Conservation (phyloP, 23 tunicate genomes). For the Trididemnum miniatum region DNA sequence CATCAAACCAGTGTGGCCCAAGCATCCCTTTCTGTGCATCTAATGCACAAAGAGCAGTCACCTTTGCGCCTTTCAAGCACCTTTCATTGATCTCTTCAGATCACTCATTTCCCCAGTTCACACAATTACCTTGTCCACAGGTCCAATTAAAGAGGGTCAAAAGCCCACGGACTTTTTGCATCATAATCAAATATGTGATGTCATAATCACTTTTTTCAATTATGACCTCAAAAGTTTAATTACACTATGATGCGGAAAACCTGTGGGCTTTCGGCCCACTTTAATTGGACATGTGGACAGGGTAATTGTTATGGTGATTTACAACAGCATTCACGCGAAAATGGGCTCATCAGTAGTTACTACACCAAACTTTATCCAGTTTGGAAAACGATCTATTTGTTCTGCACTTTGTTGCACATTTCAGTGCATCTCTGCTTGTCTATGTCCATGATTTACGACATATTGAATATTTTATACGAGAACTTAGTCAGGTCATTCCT, state of each 20-base stretch:
- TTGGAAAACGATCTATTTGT: background rate
- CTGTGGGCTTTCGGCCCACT: too few species aligned
- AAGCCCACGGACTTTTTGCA: too few species aligned
- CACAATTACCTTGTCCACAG: too few species aligned
- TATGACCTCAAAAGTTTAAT: too few species aligned
- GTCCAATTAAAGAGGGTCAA: too few species aligned
- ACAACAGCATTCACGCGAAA: background rate
- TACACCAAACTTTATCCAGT: background rate
- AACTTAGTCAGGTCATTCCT: background rate
- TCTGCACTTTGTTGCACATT: background rate
- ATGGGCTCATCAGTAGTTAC: background rate
- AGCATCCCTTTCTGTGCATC: slow-evolving; percentile 6
- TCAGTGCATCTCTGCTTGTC: background rate
- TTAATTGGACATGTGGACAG: too few species aligned
- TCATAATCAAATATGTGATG: too few species aligned
- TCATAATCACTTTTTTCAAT: too few species aligned
- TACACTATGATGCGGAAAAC: too few species aligned
- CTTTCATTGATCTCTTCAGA: too few species aligned
- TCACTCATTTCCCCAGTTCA: too few species aligned
- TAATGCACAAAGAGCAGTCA: slow-evolving; percentile 3
- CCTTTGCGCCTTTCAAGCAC: too few species aligned
- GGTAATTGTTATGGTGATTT: background rate
- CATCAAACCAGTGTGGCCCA: slow-evolving; percentile 3
- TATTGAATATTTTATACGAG: background rate
- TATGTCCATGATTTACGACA: background rate